Evolutionary conservation across 2,113 vertebrate genomes (phyloP).

Genomic region (Crotalus tigris): DNA sequence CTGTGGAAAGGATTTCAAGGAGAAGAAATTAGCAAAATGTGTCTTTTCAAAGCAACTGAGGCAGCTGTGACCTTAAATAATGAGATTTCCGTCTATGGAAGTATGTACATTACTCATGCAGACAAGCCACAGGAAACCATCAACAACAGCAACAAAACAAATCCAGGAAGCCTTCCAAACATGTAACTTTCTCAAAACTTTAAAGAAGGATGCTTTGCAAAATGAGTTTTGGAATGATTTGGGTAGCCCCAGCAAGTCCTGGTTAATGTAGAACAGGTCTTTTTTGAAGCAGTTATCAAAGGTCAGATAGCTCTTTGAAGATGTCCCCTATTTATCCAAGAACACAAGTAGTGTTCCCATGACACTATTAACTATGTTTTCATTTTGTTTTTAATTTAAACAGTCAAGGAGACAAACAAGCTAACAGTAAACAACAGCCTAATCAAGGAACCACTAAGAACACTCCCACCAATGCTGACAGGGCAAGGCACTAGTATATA

Average conservation of each 20-base stretch:
- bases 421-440: too few relatives aligned
- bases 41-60: background rate
- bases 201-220: background rate
- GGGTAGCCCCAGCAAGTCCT: background rate
- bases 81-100: background rate
- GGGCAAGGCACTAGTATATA: too few relatives aligned
- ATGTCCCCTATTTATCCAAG: background rate
- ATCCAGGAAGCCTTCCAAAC: background rate
- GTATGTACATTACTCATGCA: background rate
- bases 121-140: background rate
- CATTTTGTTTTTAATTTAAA: too few relatives aligned
- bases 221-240: background rate
- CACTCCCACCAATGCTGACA: too few relatives aligned
- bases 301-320: background rate
- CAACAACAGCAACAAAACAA: background rate
- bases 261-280: background rate
- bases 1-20: background rate
- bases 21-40: background rate
- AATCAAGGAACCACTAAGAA: too few relatives aligned
- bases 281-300: background rate
- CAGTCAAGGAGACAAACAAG: too few relatives aligned
- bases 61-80: background rate
- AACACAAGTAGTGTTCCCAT: background rate
- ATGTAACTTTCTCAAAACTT: background rate
- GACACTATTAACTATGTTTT: background rate